Conservation (phyloP, 2,888 invertebrate genomes). For the Trissoscelio sp. region DNA sequence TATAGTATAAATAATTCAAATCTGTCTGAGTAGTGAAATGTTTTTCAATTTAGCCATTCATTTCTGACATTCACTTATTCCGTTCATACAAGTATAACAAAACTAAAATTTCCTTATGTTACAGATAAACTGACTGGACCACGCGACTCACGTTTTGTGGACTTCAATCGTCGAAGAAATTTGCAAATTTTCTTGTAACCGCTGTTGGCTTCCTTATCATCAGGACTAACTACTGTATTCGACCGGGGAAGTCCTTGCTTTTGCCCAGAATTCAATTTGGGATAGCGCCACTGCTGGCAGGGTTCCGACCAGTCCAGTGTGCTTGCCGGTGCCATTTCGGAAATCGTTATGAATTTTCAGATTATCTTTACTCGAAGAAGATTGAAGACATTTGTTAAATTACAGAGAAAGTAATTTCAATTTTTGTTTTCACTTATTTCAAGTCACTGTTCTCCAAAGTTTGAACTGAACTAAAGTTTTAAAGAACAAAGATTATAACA, state of each 20-base stretch:
- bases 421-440: too few species aligned
- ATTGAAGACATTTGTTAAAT: too few species aligned
- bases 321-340: conserved; percentile 80
- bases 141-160: conserved; percentile 79
- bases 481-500: too few species aligned
- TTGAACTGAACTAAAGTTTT: too few species aligned
- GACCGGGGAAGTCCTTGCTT: conserved; percentile 72
- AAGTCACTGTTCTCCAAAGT: too few species aligned
- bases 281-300: conserved; percentile 80
- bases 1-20: too few species aligned
- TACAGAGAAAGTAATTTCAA: too few species aligned
- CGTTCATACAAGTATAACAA: not conserved
- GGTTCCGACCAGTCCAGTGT: conserved; percentile 81
- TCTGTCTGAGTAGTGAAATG: too few species aligned
- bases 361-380: too few species aligned
- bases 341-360: too few species aligned
- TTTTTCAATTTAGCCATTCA: not conserved
- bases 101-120: not conserved
- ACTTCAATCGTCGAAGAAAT: conserved; percentile 78
- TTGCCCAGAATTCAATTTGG: conserved; percentile 72
- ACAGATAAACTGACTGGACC: not conserved
- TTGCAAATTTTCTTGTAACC: conserved; percentile 82
- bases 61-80: too few species aligned
- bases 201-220: conserved; percentile 76
- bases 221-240: conserved; percentile 77